Base-by-base conservation (phyloP, 2,113 vertebrate species). In the Tor tambroides region DNA sequence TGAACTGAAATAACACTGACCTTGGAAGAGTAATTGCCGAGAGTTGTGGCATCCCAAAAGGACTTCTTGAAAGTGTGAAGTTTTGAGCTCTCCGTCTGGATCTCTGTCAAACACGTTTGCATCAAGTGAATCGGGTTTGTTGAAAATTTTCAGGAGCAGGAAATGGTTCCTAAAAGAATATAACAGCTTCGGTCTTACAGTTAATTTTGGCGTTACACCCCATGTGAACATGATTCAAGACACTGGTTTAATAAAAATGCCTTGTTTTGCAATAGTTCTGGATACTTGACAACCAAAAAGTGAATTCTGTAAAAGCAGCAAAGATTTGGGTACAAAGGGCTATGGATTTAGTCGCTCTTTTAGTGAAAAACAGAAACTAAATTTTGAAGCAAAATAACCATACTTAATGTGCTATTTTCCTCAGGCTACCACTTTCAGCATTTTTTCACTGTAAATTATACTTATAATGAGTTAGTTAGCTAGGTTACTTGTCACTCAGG, bases 151-250 rank as follows among this genome's bases (percentile, higher is more conserved):
- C 85, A 77, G 28, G 43, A 83, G 72, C 49, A 28, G 77, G 38
- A 90, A 88, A 88, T 54, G 51, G 67, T 28, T 86, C 63, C 85
- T 82, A 61, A 83, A 84, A 82, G 28, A 84, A 51, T 49, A 76
- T 77, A 87, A 72, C 80, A 65, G 84, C 87, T 88, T 21, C 11
- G 80, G 79, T 91, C 88, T 92, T 90, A 85, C 86, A 56, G 19
- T 28, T 51, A 88, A 46, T 87, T 59, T 80, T n/a, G 8, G 56
- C 63, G 75, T 84, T 90, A 67, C 30, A 46, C 30, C 67, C 38
- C 46, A 32, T 61, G 43, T 74, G 69, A 80, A 90, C 85, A 78
- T 65, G 49, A 56, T 56, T 79, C 26, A 51, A 19, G 46, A 17
- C 0, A 54, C 4, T 30, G 46, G 46, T 10, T 28, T 78, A 10